Evolutionary conservation across 2,113 vertebrate species (phyloP), one percentile per base, ranked within the genome.

Genomic region (Cynopterus brachyotis): DNA sequence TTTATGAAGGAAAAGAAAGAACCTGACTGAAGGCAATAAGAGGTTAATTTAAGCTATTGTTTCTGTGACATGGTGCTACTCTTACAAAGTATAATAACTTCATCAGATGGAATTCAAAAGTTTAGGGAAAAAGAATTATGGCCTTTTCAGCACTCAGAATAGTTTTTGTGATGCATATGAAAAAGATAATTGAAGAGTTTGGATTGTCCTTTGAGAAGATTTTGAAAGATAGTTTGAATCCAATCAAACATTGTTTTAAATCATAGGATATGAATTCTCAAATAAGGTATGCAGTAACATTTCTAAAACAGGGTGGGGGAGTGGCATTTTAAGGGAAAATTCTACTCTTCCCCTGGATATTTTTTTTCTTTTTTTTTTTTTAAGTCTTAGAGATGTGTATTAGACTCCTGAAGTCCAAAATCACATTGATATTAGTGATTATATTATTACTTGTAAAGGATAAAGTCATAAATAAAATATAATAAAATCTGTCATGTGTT

Each of bases 1-100:
- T 96, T 97, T 93, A 96, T 95, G 89, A 96, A 95, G 93, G 53
- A 93, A 96, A 84, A 97, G 89, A 98, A 98, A 97, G 93, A 89
- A 84, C 40, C 89, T 88, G 60, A 93, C 89, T 90, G 75, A 97
- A 93, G 89, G 42, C 45, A 97, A 32, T 37, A 94, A 88, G 96
- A 97, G 97, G 98, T 97, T 98, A 98, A 98, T 98, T 97, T 89
- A 96, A 93, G 80, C 94, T 90, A 95, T 98, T 98, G 98, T 98
- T 97, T 97, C 96, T 95, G 89, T 97, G 97, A 94, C 97, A 96
- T 37, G 45, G 45, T 60, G 11, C 93, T 92, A 15, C 45, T 94
- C 57, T 50, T 50, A 67, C 79, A 60, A 83, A 96, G 89, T 72
- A n/a, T 95, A 93, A 89, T 97, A 91, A 92, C 95, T 97, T 98